Conservation (phyloP, 1,140 invertebrate species). For the Euwallacea similis region DNA sequence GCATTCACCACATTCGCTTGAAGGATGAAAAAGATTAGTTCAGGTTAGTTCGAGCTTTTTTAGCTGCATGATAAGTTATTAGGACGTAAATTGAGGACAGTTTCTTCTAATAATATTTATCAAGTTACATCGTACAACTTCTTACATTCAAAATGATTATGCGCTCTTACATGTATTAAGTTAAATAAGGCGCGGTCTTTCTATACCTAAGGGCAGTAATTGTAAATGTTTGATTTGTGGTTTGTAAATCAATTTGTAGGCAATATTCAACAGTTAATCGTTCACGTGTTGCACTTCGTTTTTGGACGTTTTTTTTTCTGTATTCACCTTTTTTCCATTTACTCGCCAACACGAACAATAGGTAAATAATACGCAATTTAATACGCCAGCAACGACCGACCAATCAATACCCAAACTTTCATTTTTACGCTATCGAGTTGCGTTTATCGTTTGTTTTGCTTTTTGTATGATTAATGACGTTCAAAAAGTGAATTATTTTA, state of each 20-base stretch:
- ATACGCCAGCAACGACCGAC: constrained; percentile 9
- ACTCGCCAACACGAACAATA: constrained; percentile 14
- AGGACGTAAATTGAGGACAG: too few relatives aligned
- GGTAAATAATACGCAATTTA: constrained; percentile 32
- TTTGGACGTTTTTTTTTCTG: constrained; percentile 18
- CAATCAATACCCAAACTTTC: constrained; percentile 26
- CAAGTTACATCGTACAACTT: too few relatives aligned
- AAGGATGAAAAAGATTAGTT: too few relatives aligned
- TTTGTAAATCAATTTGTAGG: constrained; percentile 4
- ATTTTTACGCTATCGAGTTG: constrained; percentile 28
- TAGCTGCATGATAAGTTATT: too few relatives aligned
- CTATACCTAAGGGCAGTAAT: too few relatives aligned
- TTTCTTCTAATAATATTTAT: too few relatives aligned
- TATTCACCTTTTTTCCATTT: constrained; percentile 18
- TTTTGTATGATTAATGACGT: constrained; percentile 29
- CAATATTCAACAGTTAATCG: constrained; percentile 34
- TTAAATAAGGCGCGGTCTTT: too few relatives aligned
- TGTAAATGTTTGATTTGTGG: too few relatives aligned
- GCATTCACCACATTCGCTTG: too few relatives aligned
- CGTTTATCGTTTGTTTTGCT: constrained; percentile 30
- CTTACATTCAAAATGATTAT: too few relatives aligned
- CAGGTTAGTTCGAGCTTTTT: too few relatives aligned
- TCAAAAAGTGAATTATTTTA: constrained; percentile 33
- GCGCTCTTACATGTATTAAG: too few relatives aligned
- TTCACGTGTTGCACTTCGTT: constrained; percentile 32